Evolutionary conservation across 2,113 vertebrate genomes (phyloP), one percentile per base, ranked within the genome.

Genomic region (Toxotes jaculatrix): DNA sequence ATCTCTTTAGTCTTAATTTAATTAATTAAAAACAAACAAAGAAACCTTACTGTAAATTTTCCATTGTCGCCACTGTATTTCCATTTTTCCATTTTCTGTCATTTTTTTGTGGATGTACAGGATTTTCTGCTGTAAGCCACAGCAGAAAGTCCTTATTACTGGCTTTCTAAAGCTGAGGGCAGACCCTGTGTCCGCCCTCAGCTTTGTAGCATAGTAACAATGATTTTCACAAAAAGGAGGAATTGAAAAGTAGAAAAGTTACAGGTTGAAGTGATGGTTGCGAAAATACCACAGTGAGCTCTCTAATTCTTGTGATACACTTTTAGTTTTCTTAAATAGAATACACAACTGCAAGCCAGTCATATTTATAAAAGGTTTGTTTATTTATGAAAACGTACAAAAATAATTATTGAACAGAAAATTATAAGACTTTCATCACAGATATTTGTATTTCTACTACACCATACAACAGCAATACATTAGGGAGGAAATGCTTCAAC

Each of bases 351-450:
- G 6, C 8, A 73, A 47, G 8, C n/a, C n/a, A 32, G 17, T 32
- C 31, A 56, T 85, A 84, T 80, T 88, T 91, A 86, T 74, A 89
- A 94, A 93, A 93, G 47, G 4, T 59, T 34, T 74, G 65, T 95
- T 95, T 95, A 95, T 95, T 95, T 93, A 93, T 86, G 90, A 95
- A 96, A 96, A 94, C 21, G 88, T 94, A 95, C 92, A 95, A 94
- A 87, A 93, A 88, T 87, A 88, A 74, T 84, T 38, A 70, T 65
- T 78, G 56, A 85, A 78, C 51, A 74, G 63, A 84, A 82, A 91
- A 90, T 65, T 19, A 91, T 93, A 95, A 96, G 94, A 95, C 93
- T 93, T 94, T 87, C 71, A 85, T 79, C 81, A 56, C 79, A 89
- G 76, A 87, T 59, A 80, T 87, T 91, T 40, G 38, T 42, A 75